Evolutionary conservation across 23 tunicate genomes (phyloP).

Genomic region (Styela clava): DNA sequence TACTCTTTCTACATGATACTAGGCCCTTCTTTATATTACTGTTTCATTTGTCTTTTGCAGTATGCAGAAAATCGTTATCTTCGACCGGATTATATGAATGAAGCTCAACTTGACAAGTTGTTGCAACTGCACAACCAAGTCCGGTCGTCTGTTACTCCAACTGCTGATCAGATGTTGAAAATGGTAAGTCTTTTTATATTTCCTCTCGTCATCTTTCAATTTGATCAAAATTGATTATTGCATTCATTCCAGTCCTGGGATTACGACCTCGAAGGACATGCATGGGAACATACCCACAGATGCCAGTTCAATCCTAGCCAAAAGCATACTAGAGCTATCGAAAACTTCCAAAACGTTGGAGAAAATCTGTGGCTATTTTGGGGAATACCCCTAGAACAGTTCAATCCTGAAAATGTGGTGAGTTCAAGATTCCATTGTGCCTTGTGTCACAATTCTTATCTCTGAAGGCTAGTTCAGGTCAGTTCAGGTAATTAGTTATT

Average conservation of each 20-base stretch:
- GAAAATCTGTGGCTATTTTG: constrained; percentile 46
- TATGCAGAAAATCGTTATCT: constrained; percentile 17
- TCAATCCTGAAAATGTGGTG: constrained; percentile 41
- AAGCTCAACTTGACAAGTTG: constrained; percentile 3
- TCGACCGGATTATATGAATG: constrained; percentile 37
- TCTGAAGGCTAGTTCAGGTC: too few species aligned
- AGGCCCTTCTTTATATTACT: too few species aligned
- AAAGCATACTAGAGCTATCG: background rate
- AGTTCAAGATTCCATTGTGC: background rate
- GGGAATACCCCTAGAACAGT: constrained; percentile 19
- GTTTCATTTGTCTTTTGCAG: background rate
- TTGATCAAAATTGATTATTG: too few species aligned
- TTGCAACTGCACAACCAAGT: constrained; percentile 16
- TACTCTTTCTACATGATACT: too few species aligned
- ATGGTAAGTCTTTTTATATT: constrained; percentile 23
- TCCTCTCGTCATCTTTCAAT: too few species aligned
- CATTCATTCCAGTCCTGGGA: constrained; percentile 53
- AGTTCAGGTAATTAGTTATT: too few species aligned
- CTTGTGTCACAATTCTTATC: too few species aligned
- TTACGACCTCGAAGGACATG: constrained; percentile 40
- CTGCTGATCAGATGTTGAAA: constrained; percentile 54
- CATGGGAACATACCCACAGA: constrained; percentile 14
- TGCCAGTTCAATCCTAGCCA: constrained; percentile 21
- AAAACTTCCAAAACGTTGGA: constrained; percentile 10
- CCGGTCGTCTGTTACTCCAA: constrained; percentile 36